These are phyloP conservation scores for Laterallus jamaicensis DNA, from an alignment of 2,113 vertebrate species.

Conservation along the genomic window DNA sequence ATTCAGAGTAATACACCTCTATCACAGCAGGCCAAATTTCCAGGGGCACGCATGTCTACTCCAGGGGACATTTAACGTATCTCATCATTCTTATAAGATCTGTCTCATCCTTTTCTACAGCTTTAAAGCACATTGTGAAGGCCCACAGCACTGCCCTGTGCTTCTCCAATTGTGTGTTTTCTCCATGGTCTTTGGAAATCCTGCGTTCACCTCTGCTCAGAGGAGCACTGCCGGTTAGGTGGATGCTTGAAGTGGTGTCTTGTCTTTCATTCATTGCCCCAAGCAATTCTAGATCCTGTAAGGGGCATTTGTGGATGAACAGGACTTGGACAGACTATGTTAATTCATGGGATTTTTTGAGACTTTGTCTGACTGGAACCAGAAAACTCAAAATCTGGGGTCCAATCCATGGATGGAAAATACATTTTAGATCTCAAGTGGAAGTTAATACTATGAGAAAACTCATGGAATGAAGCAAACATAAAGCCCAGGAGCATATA, in stretches of 20 bases:
- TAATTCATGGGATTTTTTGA: not conserved
- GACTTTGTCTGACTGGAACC: not conserved
- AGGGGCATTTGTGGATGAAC: not conserved
- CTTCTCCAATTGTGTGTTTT: not conserved
- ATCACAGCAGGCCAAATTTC: not conserved
- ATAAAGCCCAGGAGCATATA: not conserved
- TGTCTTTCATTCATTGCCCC: not conserved
- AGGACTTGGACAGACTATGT: not conserved
- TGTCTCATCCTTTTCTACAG: not conserved
- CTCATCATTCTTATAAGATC: not conserved
- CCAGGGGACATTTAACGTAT: not conserved
- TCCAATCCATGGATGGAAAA: not conserved
- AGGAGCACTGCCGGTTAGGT: not conserved
- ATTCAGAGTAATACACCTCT: not conserved
- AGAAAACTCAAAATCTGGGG: not conserved
- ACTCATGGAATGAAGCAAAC: not conserved
- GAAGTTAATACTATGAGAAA: not conserved
- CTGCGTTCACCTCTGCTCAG: not conserved
- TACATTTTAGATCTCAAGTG: not conserved
- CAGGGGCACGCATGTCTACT: accelerated
- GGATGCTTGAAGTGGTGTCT: not conserved
- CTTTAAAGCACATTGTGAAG: not conserved
- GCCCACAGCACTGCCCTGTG: not conserved
- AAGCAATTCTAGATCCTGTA: not conserved
- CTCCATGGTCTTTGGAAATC: not conserved